phyloP scores from a whole-genome alignment of 2,888 invertebrate species.

The Eremobia ochroleuca region DNA sequence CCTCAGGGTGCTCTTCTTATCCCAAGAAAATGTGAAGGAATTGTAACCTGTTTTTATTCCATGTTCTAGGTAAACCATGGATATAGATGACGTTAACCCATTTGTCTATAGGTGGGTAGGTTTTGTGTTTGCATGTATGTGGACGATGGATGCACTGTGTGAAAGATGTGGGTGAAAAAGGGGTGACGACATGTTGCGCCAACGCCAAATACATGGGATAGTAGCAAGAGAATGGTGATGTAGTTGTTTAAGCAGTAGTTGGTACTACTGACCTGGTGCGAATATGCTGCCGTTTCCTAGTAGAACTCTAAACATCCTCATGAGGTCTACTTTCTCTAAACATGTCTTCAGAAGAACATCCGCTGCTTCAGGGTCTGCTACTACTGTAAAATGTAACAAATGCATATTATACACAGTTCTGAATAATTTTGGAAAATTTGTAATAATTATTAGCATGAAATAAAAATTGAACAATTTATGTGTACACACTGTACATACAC shows the following conservation, averaged over 20 bases:
- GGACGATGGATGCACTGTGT: not conserved
- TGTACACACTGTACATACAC: too few species aligned
- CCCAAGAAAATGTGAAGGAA: too few species aligned
- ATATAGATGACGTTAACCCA: too few species aligned
- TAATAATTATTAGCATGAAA: too few species aligned
- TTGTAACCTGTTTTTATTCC: too few species aligned
- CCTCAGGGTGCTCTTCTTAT: too few species aligned
- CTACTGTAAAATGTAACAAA: constrained; percentile 55
- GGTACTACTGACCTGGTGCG: not conserved
- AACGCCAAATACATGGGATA: not conserved
- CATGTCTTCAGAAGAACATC: constrained; percentile 72
- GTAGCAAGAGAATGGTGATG: not conserved
- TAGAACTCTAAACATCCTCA: constrained; percentile 62
- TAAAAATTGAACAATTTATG: too few species aligned
- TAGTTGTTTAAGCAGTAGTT: too few species aligned
- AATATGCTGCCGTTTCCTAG: constrained; percentile 64
- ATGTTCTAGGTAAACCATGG: too few species aligned
- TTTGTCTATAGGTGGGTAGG: too few species aligned
- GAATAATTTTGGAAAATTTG: not conserved
- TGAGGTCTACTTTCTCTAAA: constrained; percentile 74
- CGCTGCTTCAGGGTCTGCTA: constrained; percentile 69
- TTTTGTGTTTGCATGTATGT: not conserved
- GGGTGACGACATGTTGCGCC: not conserved
- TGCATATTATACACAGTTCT: not conserved
- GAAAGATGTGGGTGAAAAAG: not conserved